Conservation (phyloP, 1,140 invertebrate species). For the Globodera rostochiensis region DNA sequence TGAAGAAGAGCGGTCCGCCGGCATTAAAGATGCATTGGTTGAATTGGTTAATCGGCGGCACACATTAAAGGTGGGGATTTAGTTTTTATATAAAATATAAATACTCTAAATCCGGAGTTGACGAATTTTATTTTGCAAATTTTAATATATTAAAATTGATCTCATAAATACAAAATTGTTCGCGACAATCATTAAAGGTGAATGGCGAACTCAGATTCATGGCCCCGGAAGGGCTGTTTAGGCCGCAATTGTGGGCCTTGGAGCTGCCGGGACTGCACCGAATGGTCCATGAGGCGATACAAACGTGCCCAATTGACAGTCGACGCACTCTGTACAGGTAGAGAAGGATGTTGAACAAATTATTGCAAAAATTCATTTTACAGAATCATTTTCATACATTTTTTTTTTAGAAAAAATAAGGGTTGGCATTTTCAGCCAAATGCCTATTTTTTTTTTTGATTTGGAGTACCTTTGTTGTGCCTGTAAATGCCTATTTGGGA, state of each 20-base stretch:
- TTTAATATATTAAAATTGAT: background rate
- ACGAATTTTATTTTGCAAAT: no score
- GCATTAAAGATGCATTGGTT: constrained; percentile 46
- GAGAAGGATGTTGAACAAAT: background rate
- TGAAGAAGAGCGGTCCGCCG: constrained; percentile 65
- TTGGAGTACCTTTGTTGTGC: no score
- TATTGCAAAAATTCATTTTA: no score
- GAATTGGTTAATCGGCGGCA: constrained; percentile 6
- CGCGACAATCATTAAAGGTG: constrained; percentile 40
- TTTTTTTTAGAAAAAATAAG: no score
- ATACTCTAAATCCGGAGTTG: no score
- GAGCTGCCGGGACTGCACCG: constrained; percentile 72
- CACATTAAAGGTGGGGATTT: background rate
- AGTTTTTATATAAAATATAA: no score
- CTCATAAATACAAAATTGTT: background rate
- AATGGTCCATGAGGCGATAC: constrained; percentile 71
- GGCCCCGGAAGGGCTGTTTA: constrained; percentile 72
- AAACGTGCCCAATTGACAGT: constrained; percentile 64
- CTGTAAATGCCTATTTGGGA: no score
- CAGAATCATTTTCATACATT: no score
- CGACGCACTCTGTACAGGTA: constrained; percentile 57
- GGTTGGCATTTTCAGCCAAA: no score
- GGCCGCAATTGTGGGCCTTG: constrained; percentile 72
- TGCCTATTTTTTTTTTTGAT: no score
- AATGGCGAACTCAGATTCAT: constrained; percentile 44